Evolutionary conservation across 2,797 vertebrate species (phyloP), one percentile per base, ranked within the genome.

Genomic region (Ataeniobius toweri): DNA sequence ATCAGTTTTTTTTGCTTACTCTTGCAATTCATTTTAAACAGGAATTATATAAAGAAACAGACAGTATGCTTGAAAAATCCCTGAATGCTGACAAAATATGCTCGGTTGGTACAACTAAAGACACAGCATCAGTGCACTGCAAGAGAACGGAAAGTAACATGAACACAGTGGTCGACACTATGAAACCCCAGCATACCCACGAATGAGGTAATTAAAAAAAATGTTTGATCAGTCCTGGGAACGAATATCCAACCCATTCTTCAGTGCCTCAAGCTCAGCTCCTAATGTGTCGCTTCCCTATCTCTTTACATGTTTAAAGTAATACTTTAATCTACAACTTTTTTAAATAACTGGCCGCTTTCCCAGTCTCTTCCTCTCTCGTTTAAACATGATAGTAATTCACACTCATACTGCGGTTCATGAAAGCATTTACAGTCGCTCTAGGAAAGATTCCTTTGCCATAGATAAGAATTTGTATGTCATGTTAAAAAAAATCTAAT

Each of bases 401-500:
- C 77, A 81, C 79, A 86, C 73, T 82, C 53, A 74, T 75, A 85
- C 77, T 82, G 59, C 0, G 59, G 61, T 78, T 87, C 84, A 76
- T 80, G 77, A 89, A 83, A 86, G 77, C 71, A 78, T 85, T 87
- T 70, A 73, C 75, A 50, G 67, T 78, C 65, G 71, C 85, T 86
- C 75, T 31, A 80, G 78, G 85, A 90, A 89, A 89, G 65, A 59
- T 81, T 89, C 67, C 80, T 80, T 75, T 76, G 72, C 80, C 76
- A 18, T 79, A 79, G 73, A 79, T 65, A 71, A 84, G 65, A 83
- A 84, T 86, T 89, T 90, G 24, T 88, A 87, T 80, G 84, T 88
- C 82, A 56, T 18, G 20, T 69, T 68, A 65, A 72, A 72, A 55
- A 53, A 22, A 73, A 6, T 86, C 74, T 75, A 77, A 16, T 80